A percentile compares a stretch with the other conserved stretches of the same genome.
Evolutionary conservation across 2,888 invertebrate species (phyloP).

Genomic region (Lasius platythorax): DNA sequence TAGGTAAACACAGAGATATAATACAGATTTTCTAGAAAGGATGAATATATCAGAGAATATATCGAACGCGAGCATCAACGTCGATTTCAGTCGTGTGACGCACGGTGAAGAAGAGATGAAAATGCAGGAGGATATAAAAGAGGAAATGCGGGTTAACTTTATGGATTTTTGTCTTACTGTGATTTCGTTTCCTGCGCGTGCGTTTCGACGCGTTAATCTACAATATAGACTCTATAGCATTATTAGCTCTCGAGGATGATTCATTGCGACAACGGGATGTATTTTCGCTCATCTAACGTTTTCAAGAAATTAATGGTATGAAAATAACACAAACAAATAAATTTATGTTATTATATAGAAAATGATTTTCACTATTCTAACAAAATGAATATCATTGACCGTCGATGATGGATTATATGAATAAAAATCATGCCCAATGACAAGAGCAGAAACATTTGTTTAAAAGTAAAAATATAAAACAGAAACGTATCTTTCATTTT

Average conservation of each 20-base stretch:
- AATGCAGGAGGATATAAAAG: not conserved
- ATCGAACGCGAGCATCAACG: slow-evolving; percentile 32
- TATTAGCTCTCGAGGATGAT: slow-evolving; percentile 50
- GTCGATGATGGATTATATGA: not conserved
- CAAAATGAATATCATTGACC: not conserved
- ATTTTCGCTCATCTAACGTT: slow-evolving; percentile 33
- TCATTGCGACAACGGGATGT: slow-evolving; percentile 28
- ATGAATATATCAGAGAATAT: slow-evolving; percentile 18
- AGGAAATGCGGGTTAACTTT: slow-evolving; percentile 54
- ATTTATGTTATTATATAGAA: not conserved
- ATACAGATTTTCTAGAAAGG: slow-evolving; percentile 57
- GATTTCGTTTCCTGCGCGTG: slow-evolving; percentile 71
- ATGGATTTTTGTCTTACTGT: slow-evolving; percentile 74
- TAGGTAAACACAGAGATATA: slow-evolving; percentile 25
- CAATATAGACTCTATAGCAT: slow-evolving; percentile 54
- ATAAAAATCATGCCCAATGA: not conserved
- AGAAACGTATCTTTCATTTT: not conserved
- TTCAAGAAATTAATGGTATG: not conserved
- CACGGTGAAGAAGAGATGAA: slow-evolving; percentile 45
- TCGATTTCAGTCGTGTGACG: slow-evolving; percentile 64
- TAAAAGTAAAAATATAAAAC: not conserved
- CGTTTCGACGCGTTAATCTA: slow-evolving; percentile 54
- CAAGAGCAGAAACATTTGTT: not conserved
- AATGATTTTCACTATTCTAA: not conserved
- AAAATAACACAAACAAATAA: not conserved